A percentile compares a stretch with the other conserved stretches of the same genome.
Evolutionary conservation across 2,797 vertebrate genomes (phyloP).

Genomic region (Microctenopoma stevenorrisi): DNA sequence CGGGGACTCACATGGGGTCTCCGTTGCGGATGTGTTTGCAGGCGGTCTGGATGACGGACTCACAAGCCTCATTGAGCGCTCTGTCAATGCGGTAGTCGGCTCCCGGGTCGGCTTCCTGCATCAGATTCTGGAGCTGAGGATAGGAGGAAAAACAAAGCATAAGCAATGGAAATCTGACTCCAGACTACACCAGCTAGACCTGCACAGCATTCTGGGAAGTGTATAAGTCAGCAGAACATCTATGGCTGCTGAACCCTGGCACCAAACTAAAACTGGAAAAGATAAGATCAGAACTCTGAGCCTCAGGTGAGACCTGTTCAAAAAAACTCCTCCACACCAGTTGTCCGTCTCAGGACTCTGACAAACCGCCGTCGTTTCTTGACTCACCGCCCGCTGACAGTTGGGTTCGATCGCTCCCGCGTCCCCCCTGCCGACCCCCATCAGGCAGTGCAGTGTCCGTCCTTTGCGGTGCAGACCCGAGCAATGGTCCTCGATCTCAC

Average conservation of each 20-base stretch:
- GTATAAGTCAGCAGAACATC: not conserved
- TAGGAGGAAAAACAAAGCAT: not conserved
- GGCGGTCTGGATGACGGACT: slow-evolving; percentile 97
- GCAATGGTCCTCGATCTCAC: slow-evolving; percentile 95
- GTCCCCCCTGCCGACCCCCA: slow-evolving; percentile 92
- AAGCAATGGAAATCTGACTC: not conserved
- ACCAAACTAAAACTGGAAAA: no score
- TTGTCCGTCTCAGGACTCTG: not conserved
- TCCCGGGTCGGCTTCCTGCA: slow-evolving; percentile 95
- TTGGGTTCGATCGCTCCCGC: slow-evolving; percentile 87
- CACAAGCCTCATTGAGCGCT: slow-evolving; percentile 95
- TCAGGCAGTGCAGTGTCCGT: slow-evolving; percentile 95
- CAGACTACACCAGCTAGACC: not conserved
- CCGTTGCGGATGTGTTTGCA: slow-evolving; percentile 97
- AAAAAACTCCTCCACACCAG: not conserved
- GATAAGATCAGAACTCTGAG: no score
- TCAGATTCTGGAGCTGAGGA: slow-evolving; percentile 92
- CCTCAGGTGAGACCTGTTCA: no score
- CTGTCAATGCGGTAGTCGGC: slow-evolving; percentile 97
- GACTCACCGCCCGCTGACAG: slow-evolving; percentile 91
- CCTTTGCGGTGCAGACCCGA: slow-evolving; percentile 96
- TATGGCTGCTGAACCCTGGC: no score
- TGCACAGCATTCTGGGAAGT: not conserved
- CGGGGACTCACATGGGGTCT: slow-evolving; percentile 91
- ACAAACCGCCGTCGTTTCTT: not conserved